Conservation (phyloP, 1,140 invertebrate species). For the Linepithema humile region DNA sequence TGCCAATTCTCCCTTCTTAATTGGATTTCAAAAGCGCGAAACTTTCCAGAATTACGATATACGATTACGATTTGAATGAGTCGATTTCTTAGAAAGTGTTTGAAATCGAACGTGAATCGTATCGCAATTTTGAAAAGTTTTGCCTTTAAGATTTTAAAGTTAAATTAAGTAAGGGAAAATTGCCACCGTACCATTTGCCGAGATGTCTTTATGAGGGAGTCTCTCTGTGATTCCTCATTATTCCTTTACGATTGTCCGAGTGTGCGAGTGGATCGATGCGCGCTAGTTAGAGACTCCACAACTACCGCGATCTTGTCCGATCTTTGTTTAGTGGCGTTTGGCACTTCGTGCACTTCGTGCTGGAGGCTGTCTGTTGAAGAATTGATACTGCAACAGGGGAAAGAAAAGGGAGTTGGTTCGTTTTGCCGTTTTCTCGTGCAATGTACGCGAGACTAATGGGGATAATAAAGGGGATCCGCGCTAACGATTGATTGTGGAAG, state of each 20-base stretch:
- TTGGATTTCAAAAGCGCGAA: too few species aligned
- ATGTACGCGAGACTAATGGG: not conserved
- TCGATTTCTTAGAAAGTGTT: too few species aligned
- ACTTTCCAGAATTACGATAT: too few species aligned
- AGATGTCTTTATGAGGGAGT: too few species aligned
- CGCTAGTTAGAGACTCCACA: slow-evolving; percentile 20
- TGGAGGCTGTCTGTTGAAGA: slow-evolving; percentile 89
- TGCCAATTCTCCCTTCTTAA: too few species aligned
- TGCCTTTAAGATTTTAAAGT: too few species aligned
- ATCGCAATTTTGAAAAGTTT: too few species aligned
- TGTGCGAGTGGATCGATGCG: slow-evolving; percentile 9
- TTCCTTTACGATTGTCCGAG: slow-evolving; percentile 21
- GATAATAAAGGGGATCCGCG: not conserved
- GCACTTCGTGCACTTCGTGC: slow-evolving; percentile 71
- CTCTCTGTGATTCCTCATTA: not conserved
- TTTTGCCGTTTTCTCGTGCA: not conserved
- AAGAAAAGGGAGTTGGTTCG: not conserved
- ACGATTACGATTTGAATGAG: too few species aligned
- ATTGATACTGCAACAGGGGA: slow-evolving; percentile 89
- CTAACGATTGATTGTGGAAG: not conserved
- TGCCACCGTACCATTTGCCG: too few species aligned
- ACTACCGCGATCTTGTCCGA: not conserved
- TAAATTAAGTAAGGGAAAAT: too few species aligned
- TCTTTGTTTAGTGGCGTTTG: not conserved
- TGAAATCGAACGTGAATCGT: too few species aligned